phyloP scores from a whole-genome alignment of 1,140 invertebrate genomes.

The Rhynchophorus ferrugineus region DNA sequence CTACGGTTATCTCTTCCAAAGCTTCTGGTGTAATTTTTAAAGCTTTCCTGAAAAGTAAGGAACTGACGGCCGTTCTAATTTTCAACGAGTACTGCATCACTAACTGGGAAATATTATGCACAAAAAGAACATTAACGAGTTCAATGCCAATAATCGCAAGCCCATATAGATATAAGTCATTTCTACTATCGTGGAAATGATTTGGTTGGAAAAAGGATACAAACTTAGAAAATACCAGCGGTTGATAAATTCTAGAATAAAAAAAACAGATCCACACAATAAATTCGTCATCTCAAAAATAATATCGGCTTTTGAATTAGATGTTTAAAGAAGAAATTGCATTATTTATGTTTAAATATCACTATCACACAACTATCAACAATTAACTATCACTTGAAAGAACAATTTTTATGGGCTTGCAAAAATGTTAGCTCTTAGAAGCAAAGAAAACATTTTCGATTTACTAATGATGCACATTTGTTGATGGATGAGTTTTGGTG shows the following conservation, averaged over 20 bases:
- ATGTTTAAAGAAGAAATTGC: too few species aligned
- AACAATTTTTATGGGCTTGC: too few species aligned
- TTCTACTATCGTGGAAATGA: conserved; percentile 14
- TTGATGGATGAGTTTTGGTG: too few species aligned
- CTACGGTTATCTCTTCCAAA: conserved; percentile 53
- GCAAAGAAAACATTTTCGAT: too few species aligned
- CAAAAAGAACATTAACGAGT: conserved; percentile 18
- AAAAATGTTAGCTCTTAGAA: too few species aligned
- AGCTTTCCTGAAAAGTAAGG: conserved; percentile 75
- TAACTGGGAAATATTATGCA: conserved; percentile 71
- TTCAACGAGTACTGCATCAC: conserved; percentile 66
- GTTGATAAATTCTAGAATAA: conserved; percentile 23
- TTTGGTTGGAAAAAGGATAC: conserved; percentile 25
- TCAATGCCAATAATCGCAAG: conserved; percentile 11
- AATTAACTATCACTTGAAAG: too few species aligned
- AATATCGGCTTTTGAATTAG: too few species aligned
- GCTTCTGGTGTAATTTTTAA: conserved; percentile 60
- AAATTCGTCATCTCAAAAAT: too few species aligned
- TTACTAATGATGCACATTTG: too few species aligned
- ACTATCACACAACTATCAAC: too few species aligned
- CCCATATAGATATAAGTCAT: conserved; percentile 24
- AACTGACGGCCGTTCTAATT: conserved; percentile 68
- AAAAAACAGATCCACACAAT: too few species aligned
- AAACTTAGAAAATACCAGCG: conserved; percentile 18
- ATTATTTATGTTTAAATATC: too few species aligned